Conservation (phyloP, 2,888 invertebrate species). For the Drosophila kambysellisi region DNA sequence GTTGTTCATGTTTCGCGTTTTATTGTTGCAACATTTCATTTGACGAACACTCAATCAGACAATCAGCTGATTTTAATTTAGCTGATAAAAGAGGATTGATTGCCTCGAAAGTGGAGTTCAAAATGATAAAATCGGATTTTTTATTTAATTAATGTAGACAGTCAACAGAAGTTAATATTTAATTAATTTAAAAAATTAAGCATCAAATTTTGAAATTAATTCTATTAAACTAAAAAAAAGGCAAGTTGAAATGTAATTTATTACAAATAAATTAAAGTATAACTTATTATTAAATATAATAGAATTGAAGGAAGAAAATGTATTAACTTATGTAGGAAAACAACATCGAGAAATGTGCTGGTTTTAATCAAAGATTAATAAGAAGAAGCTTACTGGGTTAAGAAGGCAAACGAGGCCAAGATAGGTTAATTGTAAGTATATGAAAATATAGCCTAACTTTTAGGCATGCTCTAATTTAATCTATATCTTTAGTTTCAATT, state of each 20-base stretch:
- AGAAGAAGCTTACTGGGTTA: no score
- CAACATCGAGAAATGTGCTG: rapidly evolving
- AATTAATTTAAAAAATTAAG: rapidly evolving
- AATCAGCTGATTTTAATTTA: constrained; percentile 4
- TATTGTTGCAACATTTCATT: constrained; percentile 10
- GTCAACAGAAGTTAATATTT: neutral
- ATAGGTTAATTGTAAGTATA: neutral
- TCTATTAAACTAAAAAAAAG: neutral
- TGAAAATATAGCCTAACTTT: neutral
- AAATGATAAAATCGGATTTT: neutral
- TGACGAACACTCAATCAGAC: constrained; percentile 1
- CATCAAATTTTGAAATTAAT: neutral
- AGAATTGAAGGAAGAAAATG: neutral
- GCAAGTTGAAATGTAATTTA: rapidly evolving
- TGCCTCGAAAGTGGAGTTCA: neutral
- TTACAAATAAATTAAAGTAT: neutral
- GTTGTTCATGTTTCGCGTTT: constrained; percentile 15
- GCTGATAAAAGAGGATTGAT: neutral
- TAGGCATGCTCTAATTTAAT: neutral
- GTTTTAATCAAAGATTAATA: neutral
- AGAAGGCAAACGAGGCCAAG: neutral
- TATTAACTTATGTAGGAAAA: neutral
- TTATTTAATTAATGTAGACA: no score
- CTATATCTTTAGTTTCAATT: neutral
- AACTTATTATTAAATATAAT: neutral